Percentiles rank a stretch among this genome's conserved stretches.
phyloP scores from a whole-genome alignment of 2,888 invertebrate genomes.

The Agrilus biguttatus region DNA sequence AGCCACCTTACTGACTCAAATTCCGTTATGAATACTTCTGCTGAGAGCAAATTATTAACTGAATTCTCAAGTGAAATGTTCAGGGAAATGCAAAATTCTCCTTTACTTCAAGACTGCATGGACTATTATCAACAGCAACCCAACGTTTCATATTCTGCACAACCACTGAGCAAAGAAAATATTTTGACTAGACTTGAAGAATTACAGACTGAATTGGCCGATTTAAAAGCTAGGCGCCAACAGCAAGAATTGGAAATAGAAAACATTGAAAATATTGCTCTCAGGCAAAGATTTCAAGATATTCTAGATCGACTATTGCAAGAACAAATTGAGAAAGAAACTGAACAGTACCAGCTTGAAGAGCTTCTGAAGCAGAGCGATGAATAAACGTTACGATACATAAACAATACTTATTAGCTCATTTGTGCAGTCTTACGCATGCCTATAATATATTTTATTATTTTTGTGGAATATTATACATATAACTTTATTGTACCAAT shows the following conservation, averaged over 20 bases:
- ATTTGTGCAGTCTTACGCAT: too few relatives aligned
- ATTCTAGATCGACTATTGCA: conserved; percentile 64
- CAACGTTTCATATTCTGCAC: conserved; percentile 17
- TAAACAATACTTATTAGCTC: too few relatives aligned
- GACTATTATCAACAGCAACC: conserved; percentile 26
- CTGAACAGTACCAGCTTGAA: conserved; percentile 36
- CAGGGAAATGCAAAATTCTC: conserved; percentile 23
- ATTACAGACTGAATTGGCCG: conserved; percentile 57
- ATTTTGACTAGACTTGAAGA: conserved; percentile 44
- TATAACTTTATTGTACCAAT: conserved; percentile 1
- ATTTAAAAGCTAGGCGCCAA: conserved; percentile 56
- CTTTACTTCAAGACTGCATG: conserved; percentile 23
- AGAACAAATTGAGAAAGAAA: conserved; percentile 66
- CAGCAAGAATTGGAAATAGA: conserved; percentile 73
- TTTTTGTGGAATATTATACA: background rate
- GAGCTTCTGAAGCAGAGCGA: conserved; percentile 22
- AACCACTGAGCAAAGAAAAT: conserved; percentile 20
- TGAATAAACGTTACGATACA: background rate
- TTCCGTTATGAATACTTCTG: conserved; percentile 34
- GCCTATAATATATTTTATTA: too few relatives aligned
- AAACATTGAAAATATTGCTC: conserved; percentile 70
- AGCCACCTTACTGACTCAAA: conserved; percentile 58
- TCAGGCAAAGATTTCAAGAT: conserved; percentile 64
- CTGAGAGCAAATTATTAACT: conserved; percentile 35
- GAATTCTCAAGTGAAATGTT: conserved; percentile 51